Percentiles rank a stretch among this genome's conserved stretches.
phyloP scores from a whole-genome alignment of 2,113 vertebrate genomes.

The Gallinago paraguaiae region DNA sequence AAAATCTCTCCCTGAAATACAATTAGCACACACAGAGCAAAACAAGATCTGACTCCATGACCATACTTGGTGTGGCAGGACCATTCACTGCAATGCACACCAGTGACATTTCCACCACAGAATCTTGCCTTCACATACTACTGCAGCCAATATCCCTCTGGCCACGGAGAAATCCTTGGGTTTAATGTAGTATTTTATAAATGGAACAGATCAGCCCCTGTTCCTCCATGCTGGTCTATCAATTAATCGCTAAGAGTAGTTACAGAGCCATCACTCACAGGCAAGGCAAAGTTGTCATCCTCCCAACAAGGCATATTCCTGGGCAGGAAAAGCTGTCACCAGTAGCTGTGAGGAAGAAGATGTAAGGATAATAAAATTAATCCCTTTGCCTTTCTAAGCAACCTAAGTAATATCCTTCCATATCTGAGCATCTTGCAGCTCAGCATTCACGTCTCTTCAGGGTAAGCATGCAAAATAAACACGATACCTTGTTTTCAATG shows the following conservation, averaged over 20 bases:
- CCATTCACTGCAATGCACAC: neutral
- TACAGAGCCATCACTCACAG: neutral
- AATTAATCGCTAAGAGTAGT: neutral
- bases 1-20: neutral
- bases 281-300: neutral
- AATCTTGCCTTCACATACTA: neutral
- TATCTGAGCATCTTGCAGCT: neutral
- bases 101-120: neutral
- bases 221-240: neutral
- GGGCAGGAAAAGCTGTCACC: neutral
- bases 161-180: neutral
- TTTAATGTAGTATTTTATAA: neutral
- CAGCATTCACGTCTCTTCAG: neutral
- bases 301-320: neutral
- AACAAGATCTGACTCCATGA: neutral
- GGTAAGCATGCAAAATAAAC: neutral
- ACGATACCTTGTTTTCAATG: fast-evolving
- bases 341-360: constrained; percentile 7
- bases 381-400: constrained; percentile 21
- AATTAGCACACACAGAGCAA: neutral
- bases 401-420: neutral
- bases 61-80: neutral
- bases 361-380: constrained; percentile 4
- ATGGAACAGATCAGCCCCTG: neutral
- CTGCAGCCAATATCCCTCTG: neutral